Evolutionary conservation across 2,888 invertebrate genomes (phyloP), one percentile per base, ranked within the genome.

Genomic region (Meloe dianella): DNA sequence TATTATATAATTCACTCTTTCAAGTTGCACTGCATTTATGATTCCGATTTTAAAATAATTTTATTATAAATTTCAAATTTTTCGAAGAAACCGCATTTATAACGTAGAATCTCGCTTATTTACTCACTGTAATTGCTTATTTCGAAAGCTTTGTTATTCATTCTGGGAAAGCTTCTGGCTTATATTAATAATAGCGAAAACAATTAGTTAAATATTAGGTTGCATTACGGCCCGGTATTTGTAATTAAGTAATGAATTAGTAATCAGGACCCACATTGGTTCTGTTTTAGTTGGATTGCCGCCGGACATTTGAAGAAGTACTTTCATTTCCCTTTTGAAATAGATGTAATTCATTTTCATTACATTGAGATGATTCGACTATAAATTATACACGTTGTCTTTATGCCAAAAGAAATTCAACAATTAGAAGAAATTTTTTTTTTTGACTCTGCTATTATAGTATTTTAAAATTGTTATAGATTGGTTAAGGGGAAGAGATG

Each of bases 181-280:
- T 75, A 75, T 79, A 82, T 83, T 81, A 83, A 83, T 83, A 82
- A 83, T 82, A 79, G 79, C 78, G 76, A 73, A 78, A 82, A 81
- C 83, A 83, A 83, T 83, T 83, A 83, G 82, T 83, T 83, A 82
- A 83, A 83, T 82, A 83, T 83, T 82, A 80, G 81, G 75, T 78
- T 81, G 82, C 79, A 82, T 83, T 82, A 82, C 80, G 69, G 74
- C 73, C 74, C 78, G 73, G 76, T 72, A 73, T 73, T 77, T 77
- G 77, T 81, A 81, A 82, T 82, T 82, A 81, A 79, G 77, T 76
- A 71, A 65, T 82, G 81, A 82, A 82, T 82, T 78, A 81, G 71
- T 81, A 74, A 82, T 75, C 72, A 64, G 70, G 47, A 65, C 47
- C 29, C 57, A 63, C 62, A 68, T 57, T 67, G 38, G 57, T 17